Evolutionary conservation across 2,797 vertebrate genomes (phyloP).

Genomic region (Eulemur mongoz): DNA sequence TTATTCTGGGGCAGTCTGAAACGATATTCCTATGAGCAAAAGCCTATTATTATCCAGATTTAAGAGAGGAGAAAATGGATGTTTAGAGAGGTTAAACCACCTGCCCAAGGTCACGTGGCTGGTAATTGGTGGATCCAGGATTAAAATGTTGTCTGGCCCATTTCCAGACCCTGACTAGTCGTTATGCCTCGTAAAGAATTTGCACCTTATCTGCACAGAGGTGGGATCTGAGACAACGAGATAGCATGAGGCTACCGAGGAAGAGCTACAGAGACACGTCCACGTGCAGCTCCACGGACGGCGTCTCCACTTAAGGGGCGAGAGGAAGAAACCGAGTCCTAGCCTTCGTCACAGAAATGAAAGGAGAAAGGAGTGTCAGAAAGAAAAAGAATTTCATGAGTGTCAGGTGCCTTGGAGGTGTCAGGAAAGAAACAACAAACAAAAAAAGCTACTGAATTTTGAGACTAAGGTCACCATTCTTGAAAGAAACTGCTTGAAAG

Average conservation of each 20-base stretch:
- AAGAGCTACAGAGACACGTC: not conserved
- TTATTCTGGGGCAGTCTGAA: not conserved
- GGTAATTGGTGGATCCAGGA: slow-evolving; percentile 6
- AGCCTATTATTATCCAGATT: slow-evolving; percentile 21
- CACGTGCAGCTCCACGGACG: not conserved
- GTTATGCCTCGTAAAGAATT: slow-evolving; percentile 13
- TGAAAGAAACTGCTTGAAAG: not conserved
- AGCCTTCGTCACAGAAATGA: not conserved
- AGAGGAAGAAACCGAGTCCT: not conserved
- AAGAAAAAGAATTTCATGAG: not conserved
- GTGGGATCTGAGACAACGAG: slow-evolving; percentile 6
- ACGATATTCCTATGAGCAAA: not conserved
- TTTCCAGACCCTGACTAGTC: slow-evolving; percentile 47
- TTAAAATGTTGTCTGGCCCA: not conserved
- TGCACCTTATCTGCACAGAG: not conserved
- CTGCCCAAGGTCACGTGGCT: slow-evolving; percentile 2
- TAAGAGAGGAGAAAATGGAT: not conserved
- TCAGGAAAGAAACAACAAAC: not conserved
- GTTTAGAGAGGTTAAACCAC: not conserved
- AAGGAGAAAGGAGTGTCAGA: not conserved
- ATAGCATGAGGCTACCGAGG: not conserved
- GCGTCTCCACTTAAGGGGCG: not conserved
- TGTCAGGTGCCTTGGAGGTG: not conserved
- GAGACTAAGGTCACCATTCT: not conserved
- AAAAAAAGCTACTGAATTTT: not conserved